Base-by-base conservation (phyloP, 2,888 invertebrate species). In the Tholera decimalis region DNA sequence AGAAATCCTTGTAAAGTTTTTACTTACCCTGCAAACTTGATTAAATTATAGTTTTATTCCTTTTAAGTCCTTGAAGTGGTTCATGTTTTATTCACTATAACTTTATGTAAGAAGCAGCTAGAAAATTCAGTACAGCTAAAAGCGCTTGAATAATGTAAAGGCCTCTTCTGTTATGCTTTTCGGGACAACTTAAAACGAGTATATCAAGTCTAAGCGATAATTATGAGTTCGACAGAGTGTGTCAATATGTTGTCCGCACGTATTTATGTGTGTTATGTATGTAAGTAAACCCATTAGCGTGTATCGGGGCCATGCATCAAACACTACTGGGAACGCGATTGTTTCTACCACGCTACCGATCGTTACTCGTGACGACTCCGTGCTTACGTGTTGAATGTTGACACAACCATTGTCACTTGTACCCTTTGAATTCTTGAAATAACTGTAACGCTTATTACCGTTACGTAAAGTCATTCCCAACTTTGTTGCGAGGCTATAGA, bases 301-400 rank as follows among this genome's bases (percentile, higher is more conserved):
- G 87, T 87, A 92, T 86, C 79, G 88, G 79, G 89, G 89, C 80
- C 92, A 83, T 83, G 84, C 79, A 81, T 81, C 79, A 73, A 64
- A 75, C 81, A 83, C 85, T 91, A 89, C 91, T 80, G 72, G 83
- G 91, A 91, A 91, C 85, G 74, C 62, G 89, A 90, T 91, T 91
- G 86, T 80, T 86, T 83, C 84, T 56, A 28, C 30, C 26, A 26
- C 43, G 15, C 59, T 24, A 30, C 61, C 83, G 83, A 80, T 80
- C 82, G 81, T 79, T 82, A 79, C 70, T 62, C 79, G 59, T 69
- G 55, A 54, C 61, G 44, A 66, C 59, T 73, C 53, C 24, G 26
- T 66, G 51, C 56, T 59, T 66, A 74, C 54, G 63, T 87, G 86
- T 88, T 86, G 83, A 85, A 86, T 88, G 88, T 89, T 91, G 87